A percentile compares a stretch with the other conserved stretches of the same genome.
Evolutionary conservation across 2,113 vertebrate species (phyloP).

Genomic region (Microcebus tavaratra): DNA sequence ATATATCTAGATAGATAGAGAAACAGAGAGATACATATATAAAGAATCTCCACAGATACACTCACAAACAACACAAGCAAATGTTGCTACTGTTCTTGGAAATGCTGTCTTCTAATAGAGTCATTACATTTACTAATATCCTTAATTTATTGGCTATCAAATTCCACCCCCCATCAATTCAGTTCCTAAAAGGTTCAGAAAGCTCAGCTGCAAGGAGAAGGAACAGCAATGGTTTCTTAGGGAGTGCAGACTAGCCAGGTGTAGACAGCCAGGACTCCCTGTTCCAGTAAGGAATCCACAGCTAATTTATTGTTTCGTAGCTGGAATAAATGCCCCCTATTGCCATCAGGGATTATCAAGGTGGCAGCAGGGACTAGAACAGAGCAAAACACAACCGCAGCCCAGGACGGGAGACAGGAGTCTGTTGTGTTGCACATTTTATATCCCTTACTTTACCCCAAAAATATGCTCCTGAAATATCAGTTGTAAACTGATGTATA

Average conservation of each 20-base stretch:
- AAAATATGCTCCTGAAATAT: background rate
- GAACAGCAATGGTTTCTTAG: background rate
- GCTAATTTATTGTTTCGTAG: background rate
- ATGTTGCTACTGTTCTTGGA: background rate
- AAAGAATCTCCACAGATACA: background rate
- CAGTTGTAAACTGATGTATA: no score
- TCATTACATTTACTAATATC: background rate
- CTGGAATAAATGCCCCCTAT: background rate
- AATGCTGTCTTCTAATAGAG: background rate
- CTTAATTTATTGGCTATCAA: slow-evolving; percentile 50
- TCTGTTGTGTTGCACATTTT: accelerated
- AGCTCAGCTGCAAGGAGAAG: background rate
- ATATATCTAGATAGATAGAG: slow-evolving; percentile 49
- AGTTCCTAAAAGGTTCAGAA: slow-evolving; percentile 40
- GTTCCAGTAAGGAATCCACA: background rate
- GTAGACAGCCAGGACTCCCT: background rate
- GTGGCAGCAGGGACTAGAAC: background rate
- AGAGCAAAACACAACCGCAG: background rate
- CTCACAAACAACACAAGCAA: background rate
- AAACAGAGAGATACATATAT: background rate
- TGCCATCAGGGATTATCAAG: background rate
- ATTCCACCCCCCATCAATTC: slow-evolving; percentile 46
- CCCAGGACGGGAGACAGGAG: background rate
- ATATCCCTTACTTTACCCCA: background rate
- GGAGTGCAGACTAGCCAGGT: background rate